Evolutionary conservation across 2,888 invertebrate species (phyloP).

Genomic region (Ophioninae sp.): DNA sequence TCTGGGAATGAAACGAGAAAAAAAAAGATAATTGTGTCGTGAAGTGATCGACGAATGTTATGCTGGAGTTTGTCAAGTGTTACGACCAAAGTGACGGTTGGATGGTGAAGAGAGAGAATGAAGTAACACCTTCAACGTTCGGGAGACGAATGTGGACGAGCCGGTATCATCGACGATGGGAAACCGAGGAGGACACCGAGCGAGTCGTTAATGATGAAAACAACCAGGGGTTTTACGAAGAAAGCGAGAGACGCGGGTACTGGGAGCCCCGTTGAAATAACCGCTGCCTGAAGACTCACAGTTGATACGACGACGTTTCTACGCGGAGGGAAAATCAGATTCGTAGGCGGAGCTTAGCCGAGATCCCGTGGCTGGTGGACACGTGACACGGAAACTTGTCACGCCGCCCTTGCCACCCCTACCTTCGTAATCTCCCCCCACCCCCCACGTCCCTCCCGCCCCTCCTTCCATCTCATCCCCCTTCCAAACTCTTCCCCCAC

Average conservation of each 20-base stretch:
- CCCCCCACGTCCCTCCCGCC: conserved; percentile 67
- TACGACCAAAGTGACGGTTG: conserved; percentile 27
- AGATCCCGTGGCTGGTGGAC: conserved; percentile 78
- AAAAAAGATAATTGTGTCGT: conserved; percentile 36
- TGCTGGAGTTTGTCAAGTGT: neutral
- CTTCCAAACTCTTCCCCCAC: conserved; percentile 37
- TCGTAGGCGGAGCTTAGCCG: conserved; percentile 79
- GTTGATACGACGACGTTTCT: conserved; percentile 59
- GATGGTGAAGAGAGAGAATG: conserved; percentile 20
- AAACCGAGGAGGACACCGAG: conserved; percentile 28
- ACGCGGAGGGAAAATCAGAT: conserved; percentile 69
- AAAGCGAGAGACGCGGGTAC: conserved; percentile 41
- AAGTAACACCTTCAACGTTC: conserved; percentile 38
- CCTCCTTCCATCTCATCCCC: conserved; percentile 50
- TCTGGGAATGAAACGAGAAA: neutral
- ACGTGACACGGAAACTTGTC: conserved; percentile 81
- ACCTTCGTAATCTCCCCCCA: conserved; percentile 67
- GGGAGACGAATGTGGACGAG: conserved; percentile 52
- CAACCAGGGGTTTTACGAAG: conserved; percentile 10
- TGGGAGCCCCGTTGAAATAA: conserved; percentile 52
- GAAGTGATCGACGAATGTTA: conserved; percentile 12
- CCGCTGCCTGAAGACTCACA: conserved; percentile 50
- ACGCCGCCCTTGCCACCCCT: conserved; percentile 78
- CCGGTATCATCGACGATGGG: conserved; percentile 30
- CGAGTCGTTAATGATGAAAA: conserved; percentile 35